Base-by-base conservation (phyloP, 2,113 vertebrate genomes). In the Oreocharis arfaki region DNA sequence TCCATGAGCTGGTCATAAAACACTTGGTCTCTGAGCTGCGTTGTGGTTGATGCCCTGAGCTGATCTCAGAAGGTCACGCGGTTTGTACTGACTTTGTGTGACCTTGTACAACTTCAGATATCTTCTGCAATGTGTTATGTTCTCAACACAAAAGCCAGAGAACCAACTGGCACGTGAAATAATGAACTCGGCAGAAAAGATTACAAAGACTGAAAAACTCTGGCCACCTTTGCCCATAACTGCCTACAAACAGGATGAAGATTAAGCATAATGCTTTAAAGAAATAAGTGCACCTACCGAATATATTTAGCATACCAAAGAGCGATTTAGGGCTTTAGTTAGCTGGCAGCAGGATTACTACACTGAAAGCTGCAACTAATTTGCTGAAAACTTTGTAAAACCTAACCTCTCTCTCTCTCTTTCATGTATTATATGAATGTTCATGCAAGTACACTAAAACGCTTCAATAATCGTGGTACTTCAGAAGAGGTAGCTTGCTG, bases 21-120 rank as follows among this genome's bases (percentile, higher is more conserved):
- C 11, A 75, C 37, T 59, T 4, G n/a, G 56, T 21, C 44, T 59
- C 44, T 53, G 35, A 92, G 56, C 42, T 47, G 67, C 0, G 1
- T 20, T 63, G 87, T 16, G 16, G 26, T 0, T 90, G 59, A 94
- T 70, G 88, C 13, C 86, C 91, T 63, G 9, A 84, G 35, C 50
- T 81, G 89, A 95, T 86, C 95, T 75, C 68, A 44, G 33, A 92
- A 85, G 71, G 76, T 33, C 80, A 37, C 71, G 56, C 32, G 76
- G 39, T 22, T 78, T 87, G 73, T 56, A 75, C 73, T 84, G 90
- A 96, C 96, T 95, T 96, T 95, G 89, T 52, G 49, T 89, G 95
- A 96, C 95, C 96, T 97, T 96, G 93, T 12, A 8, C 46, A 71
- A 93, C 64, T 50, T 74, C 76, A 64, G 24, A 14, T 84, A 93